Base-by-base conservation (phyloP, 23 tunicate species). In the Oikopleura dioica region DNA sequence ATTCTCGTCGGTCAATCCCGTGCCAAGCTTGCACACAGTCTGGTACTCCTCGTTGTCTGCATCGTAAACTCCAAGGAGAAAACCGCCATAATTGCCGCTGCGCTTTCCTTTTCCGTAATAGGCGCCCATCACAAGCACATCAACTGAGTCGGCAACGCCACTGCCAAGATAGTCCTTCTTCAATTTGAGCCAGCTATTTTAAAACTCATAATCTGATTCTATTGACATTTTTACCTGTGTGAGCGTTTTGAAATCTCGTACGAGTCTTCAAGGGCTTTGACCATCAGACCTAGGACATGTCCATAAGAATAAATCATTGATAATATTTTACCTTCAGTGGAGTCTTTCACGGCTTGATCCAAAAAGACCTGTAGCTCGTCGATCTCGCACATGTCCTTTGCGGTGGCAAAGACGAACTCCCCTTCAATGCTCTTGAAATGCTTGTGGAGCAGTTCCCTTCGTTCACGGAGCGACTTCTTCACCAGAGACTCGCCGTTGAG, bases 21-120 rank as follows among this genome's bases (percentile, higher is more conserved):
- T 92, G 35, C 99, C 99, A 58, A 92, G 82, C 81, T 92, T 92
- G 79, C 95, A 86, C 38, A 92, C 86, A 28, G 89, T 76, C 79
- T 94, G 99, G 75, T 94, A 94, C 68, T 94, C 99, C 58, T 94
- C 99, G 50, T 83, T 86, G 76, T 94, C 99, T 51, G 84, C 84
- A 58, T 94, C 99, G 37, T 94, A 94, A 78, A 94, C 83, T 0
- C 95, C 99, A 30, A 86, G 76, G 36, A 94, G 51, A 78, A 83
- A 94, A 0, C 89, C 89, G 24, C 99, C 99, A 68, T 81, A 94
- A 34, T 67, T 86, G 21, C 99, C 99, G 1, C 80, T 86, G 35
- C 99, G 36, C 81, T 83, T 94, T 0, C 99, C 99, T 77, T 94
- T 94, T 4, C 99, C 99, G 29, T 69, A 37, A 51, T 81, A 84